A percentile compares a stretch with the other conserved stretches of the same genome.
phyloP scores from a whole-genome alignment of 2,797 vertebrate genomes.

The Syndactyla subalaris region DNA sequence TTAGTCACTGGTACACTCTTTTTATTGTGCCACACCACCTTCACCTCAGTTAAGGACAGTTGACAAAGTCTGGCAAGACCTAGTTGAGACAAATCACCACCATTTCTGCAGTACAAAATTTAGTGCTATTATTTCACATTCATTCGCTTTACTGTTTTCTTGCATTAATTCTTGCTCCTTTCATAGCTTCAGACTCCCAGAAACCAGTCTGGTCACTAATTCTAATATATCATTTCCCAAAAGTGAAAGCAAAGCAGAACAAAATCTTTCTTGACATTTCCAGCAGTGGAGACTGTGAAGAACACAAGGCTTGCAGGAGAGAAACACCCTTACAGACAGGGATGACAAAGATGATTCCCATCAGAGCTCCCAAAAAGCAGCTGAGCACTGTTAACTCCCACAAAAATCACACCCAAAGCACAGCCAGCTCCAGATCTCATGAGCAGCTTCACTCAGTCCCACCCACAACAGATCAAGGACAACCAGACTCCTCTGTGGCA shows the following conservation, averaged over 20 bases:
- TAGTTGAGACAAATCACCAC: background rate
- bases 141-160: background rate
- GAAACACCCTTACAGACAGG: background rate
- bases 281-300: background rate
- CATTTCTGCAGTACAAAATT: background rate
- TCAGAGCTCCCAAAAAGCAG: background rate
- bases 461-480: background rate
- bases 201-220: background rate
- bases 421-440: background rate
- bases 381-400: background rate
- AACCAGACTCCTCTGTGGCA: background rate
- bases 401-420: background rate
- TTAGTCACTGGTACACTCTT: background rate
- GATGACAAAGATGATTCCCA: background rate
- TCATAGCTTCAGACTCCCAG: background rate
- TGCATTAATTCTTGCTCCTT: background rate
- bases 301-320: background rate
- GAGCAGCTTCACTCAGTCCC: background rate
- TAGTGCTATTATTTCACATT: background rate
- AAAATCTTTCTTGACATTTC: background rate
- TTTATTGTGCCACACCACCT: background rate
- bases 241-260: background rate
- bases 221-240: background rate
- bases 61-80: background rate
- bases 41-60: background rate